Evolutionary conservation across 1,140 invertebrate species (phyloP), one percentile per base, ranked within the genome.

Genomic region (Drosophila melanica): DNA sequence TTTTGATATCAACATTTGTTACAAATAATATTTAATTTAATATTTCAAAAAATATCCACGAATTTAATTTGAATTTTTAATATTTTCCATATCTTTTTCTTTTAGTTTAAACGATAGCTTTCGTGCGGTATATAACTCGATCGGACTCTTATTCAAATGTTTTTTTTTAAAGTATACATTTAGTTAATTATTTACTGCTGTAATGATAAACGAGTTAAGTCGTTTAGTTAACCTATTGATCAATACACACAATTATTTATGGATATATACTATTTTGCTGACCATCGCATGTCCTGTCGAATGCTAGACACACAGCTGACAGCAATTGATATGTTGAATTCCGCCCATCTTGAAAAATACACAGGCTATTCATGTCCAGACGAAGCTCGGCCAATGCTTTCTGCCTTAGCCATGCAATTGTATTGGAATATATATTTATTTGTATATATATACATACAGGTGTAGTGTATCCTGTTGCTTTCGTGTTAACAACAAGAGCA

Each of bases 391-490:
- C 12, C 48, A 39, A 27, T 37, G 14, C 44, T 50, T 39, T 48
- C 35, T 10, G 37, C 9, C 23, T 35, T 2, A 53, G 18, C 35
- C 33, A 50, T 20, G 33, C 33, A 50, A 14, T 23, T 50, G 16
- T 35, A 60, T 12, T 51, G 18, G 53, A 1, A 18, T 4, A 41
- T 41, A 33, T 27, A 47, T 16, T 20, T 65, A 51, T 16, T 20
- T 65, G 45, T 58, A 23, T 71, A 23, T 37, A 54, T 14, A 39
- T 64, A 51, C 58, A 35, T 65, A 23, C 62, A 67, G 63, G 65
- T 63, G 16, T 55, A 33, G 42, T 33, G 41, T 70, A 63, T 74
- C 66, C 66, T 70, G 67, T 75, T 75, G 72, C 67, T 70, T 59
- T 70, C 53, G 58, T 75, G 73, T 47, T 60, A 53, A 63, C 44